Evolutionary conservation across 2,113 vertebrate species (phyloP).

Genomic region (Sylvicapra grimmia): DNA sequence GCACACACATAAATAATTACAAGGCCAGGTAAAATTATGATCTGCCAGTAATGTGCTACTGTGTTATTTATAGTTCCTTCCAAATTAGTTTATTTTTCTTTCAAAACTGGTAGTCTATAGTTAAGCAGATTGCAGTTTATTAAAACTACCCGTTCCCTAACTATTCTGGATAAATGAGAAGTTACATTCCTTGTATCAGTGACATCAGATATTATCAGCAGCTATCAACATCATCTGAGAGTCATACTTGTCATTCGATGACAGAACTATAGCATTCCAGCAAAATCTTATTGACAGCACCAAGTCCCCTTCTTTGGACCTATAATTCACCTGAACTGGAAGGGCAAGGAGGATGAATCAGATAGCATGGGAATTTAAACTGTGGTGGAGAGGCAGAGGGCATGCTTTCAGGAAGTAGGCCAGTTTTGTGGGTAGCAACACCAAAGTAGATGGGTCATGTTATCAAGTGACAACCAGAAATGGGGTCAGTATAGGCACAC

Average conservation of each 20-base stretch:
- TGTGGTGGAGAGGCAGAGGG: background rate
- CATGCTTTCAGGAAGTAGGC: background rate
- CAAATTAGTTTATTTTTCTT: background rate
- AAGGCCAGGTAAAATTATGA: background rate
- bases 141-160: background rate
- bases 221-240: background rate
- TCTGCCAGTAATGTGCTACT: background rate
- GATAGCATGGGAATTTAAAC: background rate
- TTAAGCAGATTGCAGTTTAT: background rate
- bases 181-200: background rate
- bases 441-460: background rate
- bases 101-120: background rate
- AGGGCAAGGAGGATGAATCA: background rate
- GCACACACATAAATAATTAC: background rate
- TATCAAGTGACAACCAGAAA: background rate
- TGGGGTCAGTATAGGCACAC: background rate
- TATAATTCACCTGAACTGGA: background rate
- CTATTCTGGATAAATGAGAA: background rate
- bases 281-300: background rate
- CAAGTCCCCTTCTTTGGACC: background rate
- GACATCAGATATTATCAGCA: background rate
- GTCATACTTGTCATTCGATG: background rate
- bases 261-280: background rate
- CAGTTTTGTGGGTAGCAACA: background rate
- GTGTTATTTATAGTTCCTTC: conserved; percentile 15